These are phyloP conservation scores for Gambelia wislizenii DNA, from an alignment of 2,797 vertebrate genomes.

Conservation along the genomic window DNA sequence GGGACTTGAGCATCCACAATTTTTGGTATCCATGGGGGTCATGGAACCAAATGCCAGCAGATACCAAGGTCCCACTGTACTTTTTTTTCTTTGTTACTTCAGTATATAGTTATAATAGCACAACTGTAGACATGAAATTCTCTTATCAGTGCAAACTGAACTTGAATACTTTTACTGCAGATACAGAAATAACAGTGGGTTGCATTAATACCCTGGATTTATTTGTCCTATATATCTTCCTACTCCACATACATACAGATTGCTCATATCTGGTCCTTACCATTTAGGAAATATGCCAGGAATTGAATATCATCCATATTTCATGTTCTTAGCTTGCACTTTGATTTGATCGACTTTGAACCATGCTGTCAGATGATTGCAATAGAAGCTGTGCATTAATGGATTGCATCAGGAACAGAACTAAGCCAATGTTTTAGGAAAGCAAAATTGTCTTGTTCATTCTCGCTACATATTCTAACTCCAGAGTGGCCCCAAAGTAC, in stretches of 20 bases:
- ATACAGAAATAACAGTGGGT: background rate
- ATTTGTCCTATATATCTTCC: background rate
- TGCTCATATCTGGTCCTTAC: constrained; percentile 43
- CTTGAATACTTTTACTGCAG: background rate
- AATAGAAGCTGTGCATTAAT: constrained; percentile 42
- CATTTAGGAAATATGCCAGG: constrained; percentile 63
- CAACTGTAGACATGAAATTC: background rate
- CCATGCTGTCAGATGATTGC: constrained; percentile 18
- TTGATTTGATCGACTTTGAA: constrained; percentile 51
- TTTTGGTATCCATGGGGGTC: too few species aligned
- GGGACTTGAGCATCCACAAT: too few species aligned
- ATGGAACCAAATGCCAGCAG: too few species aligned
- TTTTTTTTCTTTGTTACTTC: too few species aligned
- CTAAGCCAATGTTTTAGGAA: constrained; percentile 52
- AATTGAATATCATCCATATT: constrained; percentile 36
- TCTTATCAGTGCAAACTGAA: background rate
- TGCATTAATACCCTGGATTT: constrained; percentile 10
- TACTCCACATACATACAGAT: background rate
- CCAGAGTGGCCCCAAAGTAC: background rate
- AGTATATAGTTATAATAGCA: too few species aligned
- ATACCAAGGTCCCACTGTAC: too few species aligned
- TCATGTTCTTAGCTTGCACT: constrained; percentile 61
- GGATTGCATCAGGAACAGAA: constrained; percentile 52
- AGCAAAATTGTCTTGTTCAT: constrained; percentile 43
- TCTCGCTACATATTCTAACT: background rate